Evolutionary conservation across 2,797 vertebrate genomes (phyloP), one percentile per base, ranked within the genome.

Genomic region (Sebastes trivittatus): DNA sequence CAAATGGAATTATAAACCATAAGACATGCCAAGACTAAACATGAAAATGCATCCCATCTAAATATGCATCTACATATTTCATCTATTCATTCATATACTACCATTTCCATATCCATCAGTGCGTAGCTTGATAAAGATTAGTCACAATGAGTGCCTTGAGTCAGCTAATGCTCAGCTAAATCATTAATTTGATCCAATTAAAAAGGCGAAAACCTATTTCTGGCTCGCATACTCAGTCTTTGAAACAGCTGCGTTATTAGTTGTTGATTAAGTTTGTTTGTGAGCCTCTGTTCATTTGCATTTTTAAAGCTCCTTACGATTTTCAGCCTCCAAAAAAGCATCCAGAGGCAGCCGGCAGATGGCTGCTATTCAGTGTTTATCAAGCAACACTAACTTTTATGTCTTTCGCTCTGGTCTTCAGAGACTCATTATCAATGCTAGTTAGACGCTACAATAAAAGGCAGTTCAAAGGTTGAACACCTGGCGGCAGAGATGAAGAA

Each of bases 181-280:
- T 94, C 91, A 93, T 95, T 93, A 78, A 94, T 94, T 94, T 94
- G 89, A 92, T 92, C 87, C 90, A 93, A 95, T 94, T 93, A 93
- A 94, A 92, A 78, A 84, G 84, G 82, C 82, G 13, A 89, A 91
- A 92, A 87, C 82, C 90, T 88, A 91, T 93, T 94, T 92, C 83
- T 87, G 86, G 82, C 91, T 84, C 9, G 14, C 80, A 72, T 22
- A 67, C 65, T 86, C 81, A 23, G 65, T 87, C 86, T 89, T 86
- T 85, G 74, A 93, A 93, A 94, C 94, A 92, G 92, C 93, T 94
- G 94, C 74, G 75, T 92, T 93, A 92, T 94, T 94, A 92, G 90
- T 91, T 90, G 92, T 92, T 93, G 94, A 95, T 93, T 94, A 88
- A 92, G 91, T 94, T 92, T 94, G 92, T 93, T 91, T 91, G 92